These are phyloP conservation scores for Xenotilapia leptura DNA, from an alignment of 2,113 vertebrate species.

Conservation along the genomic window DNA sequence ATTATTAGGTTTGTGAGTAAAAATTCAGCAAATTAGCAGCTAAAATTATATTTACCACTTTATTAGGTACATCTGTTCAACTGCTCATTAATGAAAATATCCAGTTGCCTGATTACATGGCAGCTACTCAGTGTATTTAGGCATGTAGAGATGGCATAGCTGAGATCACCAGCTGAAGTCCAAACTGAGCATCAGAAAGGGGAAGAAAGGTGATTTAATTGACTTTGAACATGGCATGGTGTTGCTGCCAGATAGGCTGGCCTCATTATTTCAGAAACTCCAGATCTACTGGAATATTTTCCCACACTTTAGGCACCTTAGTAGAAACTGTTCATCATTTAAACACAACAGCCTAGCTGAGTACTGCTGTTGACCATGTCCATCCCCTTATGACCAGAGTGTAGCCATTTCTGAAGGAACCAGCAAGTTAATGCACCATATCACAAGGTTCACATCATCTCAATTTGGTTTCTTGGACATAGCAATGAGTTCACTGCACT, in stretches of 20 bases:
- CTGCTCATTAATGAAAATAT: neutral
- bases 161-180: neutral
- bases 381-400: neutral
- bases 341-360: neutral
- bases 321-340: neutral
- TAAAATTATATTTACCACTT: neutral
- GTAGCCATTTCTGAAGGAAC: neutral
- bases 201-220: neutral
- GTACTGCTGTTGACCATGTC: neutral
- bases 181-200: neutral
- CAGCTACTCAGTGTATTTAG: neutral
- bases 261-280: neutral
- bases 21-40: neutral
- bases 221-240: neutral
- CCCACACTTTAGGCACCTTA: neutral
- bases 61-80: neutral
- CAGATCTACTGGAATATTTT: neutral
- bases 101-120: neutral
- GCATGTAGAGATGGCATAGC: neutral
- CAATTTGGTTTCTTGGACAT: neutral
- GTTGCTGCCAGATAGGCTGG: neutral
- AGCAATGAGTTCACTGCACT: neutral
- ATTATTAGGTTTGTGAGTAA: neutral
- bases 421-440: neutral
- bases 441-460: neutral